phyloP scores from a whole-genome alignment of 2,888 invertebrate species.

The Dasysyrphus tricinctus region DNA sequence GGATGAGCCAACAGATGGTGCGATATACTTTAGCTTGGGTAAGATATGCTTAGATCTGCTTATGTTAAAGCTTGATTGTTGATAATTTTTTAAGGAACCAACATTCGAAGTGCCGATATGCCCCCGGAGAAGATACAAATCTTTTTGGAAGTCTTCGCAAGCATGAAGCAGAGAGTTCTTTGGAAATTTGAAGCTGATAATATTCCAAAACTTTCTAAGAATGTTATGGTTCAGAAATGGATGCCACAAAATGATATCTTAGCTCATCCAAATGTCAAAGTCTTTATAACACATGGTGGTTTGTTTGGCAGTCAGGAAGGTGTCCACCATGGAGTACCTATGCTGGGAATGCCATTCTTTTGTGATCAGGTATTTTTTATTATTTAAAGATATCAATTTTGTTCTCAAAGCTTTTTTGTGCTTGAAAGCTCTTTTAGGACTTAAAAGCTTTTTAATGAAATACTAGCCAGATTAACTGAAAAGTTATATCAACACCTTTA shows the following conservation, averaged over 20 bases:
- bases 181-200: conserved; percentile 84
- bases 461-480: no score
- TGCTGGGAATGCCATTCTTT: conserved; percentile 84
- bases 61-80: background rate
- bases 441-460: no score
- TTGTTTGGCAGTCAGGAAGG: conserved; percentile 83
- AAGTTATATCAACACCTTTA: no score
- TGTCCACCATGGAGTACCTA: conserved; percentile 82
- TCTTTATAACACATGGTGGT: conserved; percentile 84
- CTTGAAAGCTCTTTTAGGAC: background rate
- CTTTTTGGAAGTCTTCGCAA: conserved; percentile 83
- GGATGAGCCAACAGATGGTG: conserved; percentile 83
- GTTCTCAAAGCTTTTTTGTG: background rate
- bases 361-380: conserved; percentile 81
- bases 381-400: no score
- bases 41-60: background rate
- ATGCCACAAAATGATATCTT: conserved; percentile 85
- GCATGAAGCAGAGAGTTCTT: conserved; percentile 83
- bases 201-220: conserved; percentile 81
- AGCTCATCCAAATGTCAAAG: conserved; percentile 83
- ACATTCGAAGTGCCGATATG: conserved; percentile 83
- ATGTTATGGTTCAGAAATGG: conserved; percentile 84
- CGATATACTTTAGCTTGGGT: conserved; percentile 84
- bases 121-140: conserved; percentile 81
- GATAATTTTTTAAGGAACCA: conserved; percentile 80